Percentiles rank a stretch among this genome's conserved stretches.
Evolutionary conservation across 2,888 invertebrate genomes (phyloP).

Genomic region (Patella pellucida): DNA sequence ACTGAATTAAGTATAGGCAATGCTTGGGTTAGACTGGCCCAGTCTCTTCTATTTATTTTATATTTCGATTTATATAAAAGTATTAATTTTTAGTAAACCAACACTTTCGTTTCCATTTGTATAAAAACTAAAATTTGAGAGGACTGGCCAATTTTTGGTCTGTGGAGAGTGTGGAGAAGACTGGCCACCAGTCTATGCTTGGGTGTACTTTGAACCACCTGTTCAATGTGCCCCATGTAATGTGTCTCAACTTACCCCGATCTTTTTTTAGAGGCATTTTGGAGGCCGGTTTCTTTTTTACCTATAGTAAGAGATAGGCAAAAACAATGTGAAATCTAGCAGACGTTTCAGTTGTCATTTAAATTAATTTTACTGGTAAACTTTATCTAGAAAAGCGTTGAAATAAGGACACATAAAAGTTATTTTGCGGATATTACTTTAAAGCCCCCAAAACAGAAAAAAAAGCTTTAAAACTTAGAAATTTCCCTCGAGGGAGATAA

Average conservation of each 20-base stretch:
- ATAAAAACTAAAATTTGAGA: too few species aligned
- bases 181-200: too few species aligned
- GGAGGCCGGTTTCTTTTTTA: not conserved
- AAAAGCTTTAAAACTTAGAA: not conserved
- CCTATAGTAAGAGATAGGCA: not conserved
- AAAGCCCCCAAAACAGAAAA: not conserved
- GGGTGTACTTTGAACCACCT: constrained; percentile 3
- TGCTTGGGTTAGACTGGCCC: too few species aligned
- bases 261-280: not conserved
- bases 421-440: not conserved
- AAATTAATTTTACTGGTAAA: constrained; percentile 4
- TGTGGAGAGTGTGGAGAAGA: too few species aligned
- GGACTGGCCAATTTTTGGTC: too few species aligned
- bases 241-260: constrained; percentile 1
- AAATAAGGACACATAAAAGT: constrained; percentile 1
- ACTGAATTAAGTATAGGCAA: constrained; percentile 2
- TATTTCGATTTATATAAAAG: too few species aligned
- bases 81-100: too few species aligned
- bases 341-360: not conserved
- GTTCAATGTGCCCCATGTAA: constrained; percentile 3
- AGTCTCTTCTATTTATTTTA: too few species aligned
- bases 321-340: not conserved
- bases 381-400: constrained; percentile 5
- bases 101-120: too few species aligned
- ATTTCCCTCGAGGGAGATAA: constrained; percentile 2